Base-by-base conservation (phyloP, 2,888 invertebrate genomes). In the Cheilosia vulpina region DNA sequence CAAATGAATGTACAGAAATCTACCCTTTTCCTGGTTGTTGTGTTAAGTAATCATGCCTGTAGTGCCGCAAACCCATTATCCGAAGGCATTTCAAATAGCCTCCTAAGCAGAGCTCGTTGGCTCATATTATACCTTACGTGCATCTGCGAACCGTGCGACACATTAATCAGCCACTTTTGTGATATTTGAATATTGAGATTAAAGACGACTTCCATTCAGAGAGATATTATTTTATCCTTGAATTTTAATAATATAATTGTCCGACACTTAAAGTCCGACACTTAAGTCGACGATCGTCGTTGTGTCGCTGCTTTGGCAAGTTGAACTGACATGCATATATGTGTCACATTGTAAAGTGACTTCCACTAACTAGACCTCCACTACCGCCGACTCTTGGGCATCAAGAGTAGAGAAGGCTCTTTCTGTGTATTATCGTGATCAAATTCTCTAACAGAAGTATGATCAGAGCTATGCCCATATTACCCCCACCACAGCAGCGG, bases 221-320 rank as follows among this genome's bases (percentile, higher is more conserved):
- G 65, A 62, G 60, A 87, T 85, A 87, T 87, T 87, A 80, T 73
- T 87, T 87, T 76, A 87, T 87, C 87, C 87, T 87, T 87, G 87
- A 87, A 87, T 82, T 69, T 85, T 80, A 87, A 87, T 85, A 79
- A 87, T 80, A 77, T 87, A 87, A 87, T 87, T 87, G 80, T 69
- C 76, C 81, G 62, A 77, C 84, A 87, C 83, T 84, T 77, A 66
- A 72, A 66, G 76, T 71, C 76, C n/a, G 43, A 62, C 57, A 69
- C 69, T 68, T 68, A 65, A 57, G 45, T 65, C 73, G 78, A 21
- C 65, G 72, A 47, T 66, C 66, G 71, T 60, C 38, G 53, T 62
- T 62, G 24, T 55, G 24, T 62, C 38, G 52, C 45, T 41, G 68
- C 31, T n/a, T 58, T 43, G 7, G 34, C 19, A 31, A 24, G 13